Percentiles rank a stretch among this genome's conserved stretches.
Evolutionary conservation across 2,113 vertebrate species (phyloP).

Genomic region (Trogon surrucura): DNA sequence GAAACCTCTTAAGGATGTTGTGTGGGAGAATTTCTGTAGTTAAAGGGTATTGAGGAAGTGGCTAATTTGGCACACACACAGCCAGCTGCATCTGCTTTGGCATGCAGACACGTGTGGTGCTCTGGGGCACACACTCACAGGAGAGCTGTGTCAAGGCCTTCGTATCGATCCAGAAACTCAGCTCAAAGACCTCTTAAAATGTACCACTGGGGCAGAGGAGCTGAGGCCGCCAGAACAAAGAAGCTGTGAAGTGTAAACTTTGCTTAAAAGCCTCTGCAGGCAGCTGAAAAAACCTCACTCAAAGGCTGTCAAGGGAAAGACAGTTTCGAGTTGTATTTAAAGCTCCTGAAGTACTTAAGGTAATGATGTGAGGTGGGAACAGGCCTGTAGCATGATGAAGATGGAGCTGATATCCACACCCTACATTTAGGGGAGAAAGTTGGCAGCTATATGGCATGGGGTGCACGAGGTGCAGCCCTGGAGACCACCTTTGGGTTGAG

Average conservation of each 20-base stretch:
- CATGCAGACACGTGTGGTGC: accelerated
- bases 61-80: background rate
- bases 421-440: accelerated
- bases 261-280: background rate
- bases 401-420: background rate
- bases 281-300: background rate
- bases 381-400: background rate
- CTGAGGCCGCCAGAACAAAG: background rate
- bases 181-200: background rate
- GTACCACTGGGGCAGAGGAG: background rate
- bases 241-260: background rate
- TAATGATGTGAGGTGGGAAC: background rate
- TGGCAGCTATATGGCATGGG: background rate
- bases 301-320: background rate
- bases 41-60: background rate
- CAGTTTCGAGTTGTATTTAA: background rate
- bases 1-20: background rate
- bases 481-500: accelerated
- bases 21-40: background rate
- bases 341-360: background rate
- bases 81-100: background rate
- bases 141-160: accelerated
- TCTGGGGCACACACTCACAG: background rate
- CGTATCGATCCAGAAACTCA: background rate
- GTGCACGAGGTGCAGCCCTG: background rate